These are phyloP conservation scores for Sialia sialis DNA, from an alignment of 2,113 vertebrate genomes.

Conservation along the genomic window DNA sequence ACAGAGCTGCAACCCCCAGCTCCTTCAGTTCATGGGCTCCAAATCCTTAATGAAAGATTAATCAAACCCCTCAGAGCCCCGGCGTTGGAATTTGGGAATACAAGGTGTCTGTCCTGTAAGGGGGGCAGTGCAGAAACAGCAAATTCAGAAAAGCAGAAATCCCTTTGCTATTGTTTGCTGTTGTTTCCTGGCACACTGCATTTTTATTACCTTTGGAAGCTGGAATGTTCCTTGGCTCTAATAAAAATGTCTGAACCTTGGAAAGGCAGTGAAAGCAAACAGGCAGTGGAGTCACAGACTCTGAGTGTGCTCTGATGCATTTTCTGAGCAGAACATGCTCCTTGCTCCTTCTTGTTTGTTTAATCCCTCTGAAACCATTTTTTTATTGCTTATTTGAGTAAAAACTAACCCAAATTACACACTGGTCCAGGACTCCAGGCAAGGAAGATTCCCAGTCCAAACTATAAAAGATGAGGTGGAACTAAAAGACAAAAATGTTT, in stretches of 20 bases:
- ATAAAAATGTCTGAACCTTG: neutral
- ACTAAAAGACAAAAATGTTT: neutral
- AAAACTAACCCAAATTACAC: neutral
- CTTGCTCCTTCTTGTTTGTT: neutral
- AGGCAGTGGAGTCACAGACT: neutral
- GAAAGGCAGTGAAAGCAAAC: neutral
- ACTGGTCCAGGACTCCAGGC: neutral
- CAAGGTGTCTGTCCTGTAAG: neutral
- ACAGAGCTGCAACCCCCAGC: accelerated
- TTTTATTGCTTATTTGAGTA: neutral
- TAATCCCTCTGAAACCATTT: neutral
- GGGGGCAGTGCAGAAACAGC: neutral
- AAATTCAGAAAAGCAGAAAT: neutral
- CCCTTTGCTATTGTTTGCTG: neutral
- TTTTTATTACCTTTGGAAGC: neutral
- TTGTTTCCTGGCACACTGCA: neutral
- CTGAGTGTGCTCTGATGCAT: neutral
- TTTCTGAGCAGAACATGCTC: neutral
- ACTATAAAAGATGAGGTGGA: neutral
- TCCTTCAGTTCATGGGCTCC: neutral
- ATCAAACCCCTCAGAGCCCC: neutral
- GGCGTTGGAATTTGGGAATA: neutral
- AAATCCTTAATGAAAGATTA: neutral
- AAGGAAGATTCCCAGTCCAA: neutral
- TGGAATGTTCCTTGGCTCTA: constrained; percentile 15